phyloP scores from a whole-genome alignment of 2,113 vertebrate genomes.

The Rhinichthys klamathensis region DNA sequence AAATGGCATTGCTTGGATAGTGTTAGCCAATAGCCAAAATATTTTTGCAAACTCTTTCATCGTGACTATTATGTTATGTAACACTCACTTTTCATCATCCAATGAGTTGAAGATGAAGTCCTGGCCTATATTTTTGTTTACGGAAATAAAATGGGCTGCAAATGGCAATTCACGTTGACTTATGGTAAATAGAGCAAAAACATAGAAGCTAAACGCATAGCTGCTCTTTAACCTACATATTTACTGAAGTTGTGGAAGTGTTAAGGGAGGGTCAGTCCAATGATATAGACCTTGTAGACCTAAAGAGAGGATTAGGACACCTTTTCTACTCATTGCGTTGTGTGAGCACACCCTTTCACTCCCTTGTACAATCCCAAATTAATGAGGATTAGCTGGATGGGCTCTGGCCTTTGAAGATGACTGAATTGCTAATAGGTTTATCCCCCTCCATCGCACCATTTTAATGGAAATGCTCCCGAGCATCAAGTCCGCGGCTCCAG shows the following conservation, averaged over 20 bases:
- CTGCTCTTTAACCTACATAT: constrained; percentile 20
- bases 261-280: constrained; percentile 53
- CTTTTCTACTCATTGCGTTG: constrained; percentile 34
- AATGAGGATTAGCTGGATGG: constrained; percentile 58
- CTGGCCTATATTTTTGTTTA: not conserved
- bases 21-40: not conserved
- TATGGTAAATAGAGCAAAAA: not conserved
- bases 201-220: not conserved
- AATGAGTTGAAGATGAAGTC: not conserved
- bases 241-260: constrained; percentile 17
- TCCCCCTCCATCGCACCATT: constrained; percentile 55
- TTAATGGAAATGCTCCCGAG: constrained; percentile 50
- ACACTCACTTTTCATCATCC: not conserved
- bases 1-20: not conserved
- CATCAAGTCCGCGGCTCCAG: not conserved
- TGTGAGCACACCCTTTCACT: constrained; percentile 52
- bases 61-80: not conserved
- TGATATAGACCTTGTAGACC: constrained; percentile 51
- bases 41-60: not conserved
- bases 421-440: constrained; percentile 67
- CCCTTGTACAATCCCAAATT: constrained; percentile 55
- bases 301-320: constrained; percentile 59
- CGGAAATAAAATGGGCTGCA: not conserved
- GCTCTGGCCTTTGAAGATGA: constrained; percentile 67
- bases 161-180: not conserved